These are phyloP conservation scores for Ceratosolen solmsi DNA, from an alignment of 1,140 invertebrate species.

Conservation along the genomic window DNA sequence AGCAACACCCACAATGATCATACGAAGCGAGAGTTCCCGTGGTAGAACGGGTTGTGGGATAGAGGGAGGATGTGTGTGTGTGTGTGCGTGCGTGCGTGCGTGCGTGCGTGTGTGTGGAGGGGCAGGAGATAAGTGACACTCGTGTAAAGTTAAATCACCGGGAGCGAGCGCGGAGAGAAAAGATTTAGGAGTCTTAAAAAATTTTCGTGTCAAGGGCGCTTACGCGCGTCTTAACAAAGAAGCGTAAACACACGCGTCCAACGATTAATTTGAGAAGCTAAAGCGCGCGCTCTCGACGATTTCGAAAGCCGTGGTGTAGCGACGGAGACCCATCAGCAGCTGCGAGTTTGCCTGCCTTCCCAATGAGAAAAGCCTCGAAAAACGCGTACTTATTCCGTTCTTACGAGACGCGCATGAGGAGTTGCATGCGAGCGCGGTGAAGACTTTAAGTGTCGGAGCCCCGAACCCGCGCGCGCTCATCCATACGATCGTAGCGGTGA, in stretches of 20 bases:
- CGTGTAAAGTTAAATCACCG: conserved; percentile 4
- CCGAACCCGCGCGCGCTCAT: neutral
- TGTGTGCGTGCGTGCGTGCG: no score
- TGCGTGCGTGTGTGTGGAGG: neutral
- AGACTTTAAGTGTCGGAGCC: neutral
- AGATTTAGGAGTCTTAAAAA: conserved; percentile 20
- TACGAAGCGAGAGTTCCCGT: no score
- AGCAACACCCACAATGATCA: neutral
- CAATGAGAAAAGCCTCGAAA: neutral
- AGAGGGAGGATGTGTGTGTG: no score
- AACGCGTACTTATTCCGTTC: conserved; percentile 12
- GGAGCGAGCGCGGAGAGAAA: neutral
- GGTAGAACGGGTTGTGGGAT: no score
- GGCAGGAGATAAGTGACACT: conserved; percentile 9
- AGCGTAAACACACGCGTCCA: neutral
- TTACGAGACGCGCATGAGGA: neutral
- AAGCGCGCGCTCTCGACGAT: neutral
- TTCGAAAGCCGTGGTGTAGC: neutral
- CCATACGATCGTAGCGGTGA: neutral
- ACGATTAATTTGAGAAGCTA: neutral
- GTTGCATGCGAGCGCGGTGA: conserved; percentile 11
- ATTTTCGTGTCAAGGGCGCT: conserved; percentile 13
- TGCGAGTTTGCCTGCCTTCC: neutral
- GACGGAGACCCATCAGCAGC: neutral
- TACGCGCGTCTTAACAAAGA: neutral